Percentiles rank a stretch among this genome's conserved stretches.
These are phyloP conservation scores for Acrocephalus scirpaceus DNA, from an alignment of 2,797 vertebrate species.

Conservation along the genomic window DNA sequence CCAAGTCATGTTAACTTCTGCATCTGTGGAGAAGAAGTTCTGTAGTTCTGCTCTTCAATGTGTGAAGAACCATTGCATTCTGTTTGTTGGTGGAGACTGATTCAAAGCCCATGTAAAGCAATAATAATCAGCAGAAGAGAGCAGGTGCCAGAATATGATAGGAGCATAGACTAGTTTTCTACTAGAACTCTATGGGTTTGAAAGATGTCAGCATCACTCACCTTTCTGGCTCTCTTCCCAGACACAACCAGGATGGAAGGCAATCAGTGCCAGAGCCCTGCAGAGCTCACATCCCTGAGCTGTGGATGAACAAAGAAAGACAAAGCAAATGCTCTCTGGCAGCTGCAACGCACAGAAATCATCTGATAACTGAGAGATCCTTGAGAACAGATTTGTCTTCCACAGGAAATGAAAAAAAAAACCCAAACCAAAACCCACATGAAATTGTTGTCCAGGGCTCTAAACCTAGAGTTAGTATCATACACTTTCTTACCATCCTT, in stretches of 20 bases:
- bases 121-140: background rate
- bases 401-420: background rate
- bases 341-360: accelerated
- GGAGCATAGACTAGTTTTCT: background rate
- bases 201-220: background rate
- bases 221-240: background rate
- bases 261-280: background rate
- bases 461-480: background rate
- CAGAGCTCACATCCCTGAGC: accelerated
- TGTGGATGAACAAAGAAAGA: accelerated
- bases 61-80: background rate
- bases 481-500: background rate
- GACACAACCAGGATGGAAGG: background rate
- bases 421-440: background rate
- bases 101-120: background rate
- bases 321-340: background rate
- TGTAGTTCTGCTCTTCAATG: background rate
- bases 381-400: background rate
- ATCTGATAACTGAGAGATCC: background rate
- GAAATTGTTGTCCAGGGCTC: background rate
- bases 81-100: background rate
- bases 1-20: background rate
- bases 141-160: background rate
- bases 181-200: background rate
- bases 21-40: accelerated